phyloP scores from a whole-genome alignment of 35 echinoderm and acorn worm genomes.

The Eucidaris tribuloides region DNA sequence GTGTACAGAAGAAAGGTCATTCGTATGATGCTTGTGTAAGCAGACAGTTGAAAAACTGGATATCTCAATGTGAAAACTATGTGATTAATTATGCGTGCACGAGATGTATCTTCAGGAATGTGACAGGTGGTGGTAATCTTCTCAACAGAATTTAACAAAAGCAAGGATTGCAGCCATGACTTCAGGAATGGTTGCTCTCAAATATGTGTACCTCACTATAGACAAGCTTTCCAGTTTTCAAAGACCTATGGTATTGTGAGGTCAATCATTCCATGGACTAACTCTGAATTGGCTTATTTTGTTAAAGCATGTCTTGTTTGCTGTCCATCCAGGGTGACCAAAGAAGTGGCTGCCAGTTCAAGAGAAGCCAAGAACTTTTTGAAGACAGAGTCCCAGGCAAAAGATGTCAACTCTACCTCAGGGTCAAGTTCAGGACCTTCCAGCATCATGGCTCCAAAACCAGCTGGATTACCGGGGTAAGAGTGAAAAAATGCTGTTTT shows the following conservation, averaged over 20 bases:
- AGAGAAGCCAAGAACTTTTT: slow-evolving; percentile 34
- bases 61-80: too few species aligned
- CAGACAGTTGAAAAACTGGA: too few species aligned
- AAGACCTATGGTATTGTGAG: too few species aligned
- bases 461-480: neutral
- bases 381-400: neutral
- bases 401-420: neutral
- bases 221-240: too few species aligned
- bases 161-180: neutral
- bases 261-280: too few species aligned
- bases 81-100: too few species aligned
- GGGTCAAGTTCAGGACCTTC: neutral
- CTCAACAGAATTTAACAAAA: too few species aligned
- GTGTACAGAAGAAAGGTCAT: too few species aligned
- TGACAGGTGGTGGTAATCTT: neutral
- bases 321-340: slow-evolving; percentile 12
- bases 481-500: neutral
- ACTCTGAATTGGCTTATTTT: too few species aligned
- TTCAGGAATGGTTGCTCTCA: neutral
- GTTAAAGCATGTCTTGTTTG: neutral
- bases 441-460: neutral
- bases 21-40: too few species aligned
- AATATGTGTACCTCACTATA: neutral
- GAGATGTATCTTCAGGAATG: too few species aligned
- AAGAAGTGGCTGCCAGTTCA: slow-evolving; percentile 37